A percentile compares a stretch with the other conserved stretches of the same genome.
These are phyloP conservation scores for Amphibalanus amphitrite DNA, from an alignment of 1,140 invertebrate genomes.

Conservation along the genomic window DNA sequence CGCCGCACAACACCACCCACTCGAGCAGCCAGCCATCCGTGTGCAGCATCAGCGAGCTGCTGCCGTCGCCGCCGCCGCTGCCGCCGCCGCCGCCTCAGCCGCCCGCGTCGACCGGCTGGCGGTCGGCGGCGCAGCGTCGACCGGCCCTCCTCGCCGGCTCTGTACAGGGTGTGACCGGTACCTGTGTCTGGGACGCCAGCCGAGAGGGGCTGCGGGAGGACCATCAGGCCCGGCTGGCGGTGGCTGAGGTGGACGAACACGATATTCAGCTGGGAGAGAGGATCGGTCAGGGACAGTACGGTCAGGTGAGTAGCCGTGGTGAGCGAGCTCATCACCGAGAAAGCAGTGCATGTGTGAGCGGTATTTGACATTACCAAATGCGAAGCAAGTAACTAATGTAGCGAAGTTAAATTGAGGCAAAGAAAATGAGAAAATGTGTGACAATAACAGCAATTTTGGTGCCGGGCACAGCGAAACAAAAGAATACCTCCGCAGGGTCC, in stretches of 20 bases:
- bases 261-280: constrained; percentile 55
- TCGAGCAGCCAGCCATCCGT: neutral
- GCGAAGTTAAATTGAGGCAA: too few species aligned
- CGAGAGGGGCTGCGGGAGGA: constrained; percentile 17
- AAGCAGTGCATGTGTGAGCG: too few species aligned
- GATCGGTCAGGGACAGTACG: constrained; percentile 55
- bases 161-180: constrained; percentile 31
- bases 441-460: too few species aligned
- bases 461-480: too few species aligned
- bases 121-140: constrained; percentile 15
- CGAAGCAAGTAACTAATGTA: too few species aligned
- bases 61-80: constrained; percentile 46
- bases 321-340: too few species aligned
- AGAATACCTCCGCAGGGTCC: neutral
- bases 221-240: constrained; percentile 18
- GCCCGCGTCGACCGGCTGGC: constrained; percentile 18
- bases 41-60: constrained; percentile 35
- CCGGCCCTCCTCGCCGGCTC: constrained; percentile 18
- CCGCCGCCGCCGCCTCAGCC: constrained; percentile 19
- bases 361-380: too few species aligned
- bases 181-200: constrained; percentile 30
- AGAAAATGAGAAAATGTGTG: too few species aligned
- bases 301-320: constrained; percentile 43
- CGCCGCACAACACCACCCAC: neutral
- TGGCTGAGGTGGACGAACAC: constrained; percentile 51